Base-by-base conservation (phyloP, 2,888 invertebrate species). In the Rotaria socialis region DNA sequence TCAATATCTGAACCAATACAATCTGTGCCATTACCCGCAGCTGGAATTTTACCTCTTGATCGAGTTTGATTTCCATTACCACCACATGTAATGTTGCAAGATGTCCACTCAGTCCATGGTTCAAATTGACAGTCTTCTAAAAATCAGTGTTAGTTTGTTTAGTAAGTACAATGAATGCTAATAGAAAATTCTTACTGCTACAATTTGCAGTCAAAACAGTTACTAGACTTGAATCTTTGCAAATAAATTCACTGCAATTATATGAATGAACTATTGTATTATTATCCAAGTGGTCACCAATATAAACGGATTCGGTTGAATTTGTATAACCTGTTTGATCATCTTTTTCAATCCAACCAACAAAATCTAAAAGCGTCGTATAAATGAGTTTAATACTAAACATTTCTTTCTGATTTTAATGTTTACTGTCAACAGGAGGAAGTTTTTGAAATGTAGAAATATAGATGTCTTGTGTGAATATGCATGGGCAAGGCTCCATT, bases 31-130 rank as follows among this genome's bases (percentile, higher is more conserved):
- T 67, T 14, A 35, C 67, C 67, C 14, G 27, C n/a, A 35, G 67
- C 67, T 35, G 67, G 67, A 3, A 67, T 67, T 16, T n/a, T 35
- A 67, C 16, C 27, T n/a, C 89, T 86, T 16, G 88, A 87, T 60
- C 88, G 86, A 5, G 87, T 84, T 35, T 87, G 87, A 16, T 60
- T 24, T 19, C 89, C 89, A 55, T 84, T 60, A 19, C 86, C 86
- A 10, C 89, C 89, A 87, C 89, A 89, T 14, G 88, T 88, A 16
- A 87, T 85, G 5, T 88, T 87, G 84, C 89, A 89, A 3, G 85
- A 75, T 0, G 87, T 55, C 88, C 88, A 89, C 8, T 80, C 22
- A 41, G 84, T 80, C 88, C 88, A 89, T 14, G 27, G 67, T 10
- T 67, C 67, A 27, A 14, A 67, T 35, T 67, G 67, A 5, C 67